phyloP scores from a whole-genome alignment of 30 jellyfish, hydroid and myxozoan species.

The Aurelia aurita region DNA sequence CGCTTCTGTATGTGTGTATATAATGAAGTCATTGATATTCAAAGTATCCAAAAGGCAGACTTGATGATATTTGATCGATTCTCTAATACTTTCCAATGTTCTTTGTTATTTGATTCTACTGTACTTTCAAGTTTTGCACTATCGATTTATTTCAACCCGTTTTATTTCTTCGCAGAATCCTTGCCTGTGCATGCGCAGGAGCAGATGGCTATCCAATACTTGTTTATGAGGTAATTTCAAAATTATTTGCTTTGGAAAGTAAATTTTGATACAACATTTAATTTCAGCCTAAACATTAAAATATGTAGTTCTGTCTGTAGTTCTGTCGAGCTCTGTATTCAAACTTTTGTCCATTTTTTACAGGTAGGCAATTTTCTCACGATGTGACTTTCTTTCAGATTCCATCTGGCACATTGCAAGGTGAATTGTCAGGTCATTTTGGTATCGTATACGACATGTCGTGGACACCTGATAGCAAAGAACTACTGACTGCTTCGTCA shows the following conservation, averaged over 20 bases:
- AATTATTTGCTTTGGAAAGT: background rate
- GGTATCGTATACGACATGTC: slow-evolving; percentile 93
- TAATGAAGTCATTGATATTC: too few relatives aligned
- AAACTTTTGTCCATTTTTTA: background rate
- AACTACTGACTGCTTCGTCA: slow-evolving; percentile 94
- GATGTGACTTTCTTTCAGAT: slow-evolving; percentile 42
- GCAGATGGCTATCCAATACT: slow-evolving; percentile 76
- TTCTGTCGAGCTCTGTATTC: background rate
- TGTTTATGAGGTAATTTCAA: slow-evolving; percentile 71
- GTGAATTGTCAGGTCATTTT: slow-evolving; percentile 85
- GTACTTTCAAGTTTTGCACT: too few relatives aligned
- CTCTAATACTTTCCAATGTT: too few relatives aligned
- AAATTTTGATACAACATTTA: too few relatives aligned
- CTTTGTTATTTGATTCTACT: too few relatives aligned
- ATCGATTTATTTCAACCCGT: too few relatives aligned
- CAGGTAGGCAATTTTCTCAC: too few relatives aligned
- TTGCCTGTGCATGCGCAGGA: slow-evolving; percentile 94
- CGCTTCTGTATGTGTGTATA: too few relatives aligned
- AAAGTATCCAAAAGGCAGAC: too few relatives aligned
- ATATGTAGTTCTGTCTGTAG: too few relatives aligned
- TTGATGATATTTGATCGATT: too few relatives aligned
- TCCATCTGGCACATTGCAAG: slow-evolving; percentile 84
- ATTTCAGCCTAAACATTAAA: too few relatives aligned
- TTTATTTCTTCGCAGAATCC: slow-evolving; percentile 42
- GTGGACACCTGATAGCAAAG: slow-evolving; percentile 91